Percentiles rank a stretch among this genome's conserved stretches.
Evolutionary conservation across 1,140 invertebrate genomes (phyloP).

Genomic region (Phymorhynchus buccinoides): DNA sequence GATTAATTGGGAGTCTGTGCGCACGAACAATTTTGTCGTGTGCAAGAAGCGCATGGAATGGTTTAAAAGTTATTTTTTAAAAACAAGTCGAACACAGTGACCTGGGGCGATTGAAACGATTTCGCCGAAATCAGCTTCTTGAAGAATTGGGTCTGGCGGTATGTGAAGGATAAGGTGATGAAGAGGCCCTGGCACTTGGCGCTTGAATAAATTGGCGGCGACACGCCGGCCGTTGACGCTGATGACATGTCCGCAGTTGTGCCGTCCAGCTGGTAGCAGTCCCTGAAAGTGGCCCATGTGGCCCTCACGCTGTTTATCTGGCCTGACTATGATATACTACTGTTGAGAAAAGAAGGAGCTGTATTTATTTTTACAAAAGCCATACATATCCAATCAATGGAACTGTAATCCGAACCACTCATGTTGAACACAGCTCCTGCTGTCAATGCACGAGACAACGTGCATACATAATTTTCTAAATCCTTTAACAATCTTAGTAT

Average conservation of each 20-base stretch:
- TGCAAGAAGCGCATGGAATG: too few relatives aligned
- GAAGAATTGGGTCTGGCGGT: slow-evolving; percentile 46
- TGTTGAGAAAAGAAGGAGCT: too few relatives aligned
- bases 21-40: too few relatives aligned
- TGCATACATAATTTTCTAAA: too few relatives aligned
- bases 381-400: too few relatives aligned
- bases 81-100: slow-evolving; percentile 31
- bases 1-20: too few relatives aligned
- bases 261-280: slow-evolving; percentile 52
- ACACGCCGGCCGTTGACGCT: slow-evolving; percentile 30
- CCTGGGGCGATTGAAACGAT: slow-evolving; percentile 56
- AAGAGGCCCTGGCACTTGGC: slow-evolving; percentile 33
- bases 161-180: slow-evolving; percentile 56
- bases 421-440: too few relatives aligned
- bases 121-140: slow-evolving; percentile 60
- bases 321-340: slow-evolving; percentile 28
- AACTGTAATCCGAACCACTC: too few relatives aligned
- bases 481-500: too few relatives aligned
- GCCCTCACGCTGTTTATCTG: slow-evolving; percentile 19
- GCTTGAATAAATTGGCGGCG: slow-evolving; percentile 26
- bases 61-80: background rate
- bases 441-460: too few relatives aligned
- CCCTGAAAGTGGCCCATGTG: slow-evolving; percentile 41
- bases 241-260: slow-evolving; percentile 40
- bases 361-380: too few relatives aligned